phyloP scores from a whole-genome alignment of 2,888 invertebrate species.

The Ryuthela nishihirai region DNA sequence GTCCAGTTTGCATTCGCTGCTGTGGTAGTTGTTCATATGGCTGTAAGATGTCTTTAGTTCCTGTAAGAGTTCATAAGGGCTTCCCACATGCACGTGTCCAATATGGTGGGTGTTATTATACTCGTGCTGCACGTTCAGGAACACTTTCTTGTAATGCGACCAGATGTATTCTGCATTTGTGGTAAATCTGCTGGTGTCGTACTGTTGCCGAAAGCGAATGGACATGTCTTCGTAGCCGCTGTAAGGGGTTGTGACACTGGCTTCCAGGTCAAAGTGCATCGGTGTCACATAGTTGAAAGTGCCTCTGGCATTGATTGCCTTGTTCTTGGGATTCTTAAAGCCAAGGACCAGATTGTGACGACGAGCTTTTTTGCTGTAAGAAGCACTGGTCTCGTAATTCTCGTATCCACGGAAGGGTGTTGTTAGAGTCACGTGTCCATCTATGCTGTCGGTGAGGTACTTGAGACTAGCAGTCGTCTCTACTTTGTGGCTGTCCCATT shows the following conservation, averaged over 20 bases:
- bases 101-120: slow-evolving; percentile 5
- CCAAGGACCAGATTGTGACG: slow-evolving; percentile 8
- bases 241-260: slow-evolving; percentile 20
- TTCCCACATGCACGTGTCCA: slow-evolving; percentile 9
- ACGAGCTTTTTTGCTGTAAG: neutral
- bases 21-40: slow-evolving; percentile 10
- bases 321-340: slow-evolving; percentile 14
- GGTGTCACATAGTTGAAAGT: neutral
- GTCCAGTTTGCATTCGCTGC: slow-evolving; percentile 16
- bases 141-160: slow-evolving; percentile 11
- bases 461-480: neutral
- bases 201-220: slow-evolving; percentile 11
- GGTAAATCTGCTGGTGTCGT: slow-evolving; percentile 5
- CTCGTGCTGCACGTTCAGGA: slow-evolving; percentile 12
- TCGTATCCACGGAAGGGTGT: neutral
- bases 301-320: slow-evolving; percentile 13
- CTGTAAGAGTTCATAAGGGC: slow-evolving; percentile 9
- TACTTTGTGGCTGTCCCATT: slow-evolving; percentile 1
- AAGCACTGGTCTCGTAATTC: neutral
- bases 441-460: neutral
- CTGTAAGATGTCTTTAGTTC: slow-evolving; percentile 12
- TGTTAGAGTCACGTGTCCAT: neutral
- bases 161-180: slow-evolving; percentile 9
- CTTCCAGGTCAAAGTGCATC: slow-evolving; percentile 8
- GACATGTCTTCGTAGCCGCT: slow-evolving; percentile 12